Evolutionary conservation across 2,113 vertebrate species (phyloP).

Genomic region (Noturus placidus): DNA sequence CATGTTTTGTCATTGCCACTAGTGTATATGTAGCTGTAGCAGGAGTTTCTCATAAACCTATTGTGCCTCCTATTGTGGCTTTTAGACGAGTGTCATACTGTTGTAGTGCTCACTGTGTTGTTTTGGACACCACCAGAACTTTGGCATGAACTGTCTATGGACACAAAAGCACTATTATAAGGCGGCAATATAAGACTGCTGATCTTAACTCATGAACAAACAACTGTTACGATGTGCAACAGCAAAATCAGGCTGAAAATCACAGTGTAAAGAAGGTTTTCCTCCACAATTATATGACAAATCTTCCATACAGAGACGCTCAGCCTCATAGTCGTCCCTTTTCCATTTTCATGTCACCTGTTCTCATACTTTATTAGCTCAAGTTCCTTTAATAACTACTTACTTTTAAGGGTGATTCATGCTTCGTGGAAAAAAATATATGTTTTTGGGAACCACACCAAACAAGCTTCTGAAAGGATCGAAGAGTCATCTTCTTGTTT

Average conservation of each 20-base stretch:
- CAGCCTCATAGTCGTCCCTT: not conserved
- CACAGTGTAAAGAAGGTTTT: not conserved
- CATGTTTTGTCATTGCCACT: not conserved
- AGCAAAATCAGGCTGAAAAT: not conserved
- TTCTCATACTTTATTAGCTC: not conserved
- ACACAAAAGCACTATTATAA: not conserved
- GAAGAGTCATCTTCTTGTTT: not conserved
- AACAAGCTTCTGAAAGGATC: not conserved
- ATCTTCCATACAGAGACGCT: not conserved
- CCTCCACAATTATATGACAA: not conserved
- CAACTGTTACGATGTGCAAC: not conserved
- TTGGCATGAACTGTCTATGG: not conserved
- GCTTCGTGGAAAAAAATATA: not conserved
- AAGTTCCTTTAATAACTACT: not conserved
- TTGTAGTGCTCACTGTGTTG: not conserved
- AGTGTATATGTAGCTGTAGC: not conserved
- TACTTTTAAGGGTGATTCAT: not conserved
- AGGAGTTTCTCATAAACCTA: not conserved
- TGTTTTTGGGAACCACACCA: not conserved
- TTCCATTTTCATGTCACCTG: not conserved
- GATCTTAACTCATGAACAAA: not conserved
- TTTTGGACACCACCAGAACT: not conserved
- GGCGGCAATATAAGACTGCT: not conserved
- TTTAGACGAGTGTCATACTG: not conserved
- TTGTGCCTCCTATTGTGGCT: not conserved